These are phyloP conservation scores for Machimus rusticus DNA, from an alignment of 2,888 invertebrate genomes.

Conservation along the genomic window DNA sequence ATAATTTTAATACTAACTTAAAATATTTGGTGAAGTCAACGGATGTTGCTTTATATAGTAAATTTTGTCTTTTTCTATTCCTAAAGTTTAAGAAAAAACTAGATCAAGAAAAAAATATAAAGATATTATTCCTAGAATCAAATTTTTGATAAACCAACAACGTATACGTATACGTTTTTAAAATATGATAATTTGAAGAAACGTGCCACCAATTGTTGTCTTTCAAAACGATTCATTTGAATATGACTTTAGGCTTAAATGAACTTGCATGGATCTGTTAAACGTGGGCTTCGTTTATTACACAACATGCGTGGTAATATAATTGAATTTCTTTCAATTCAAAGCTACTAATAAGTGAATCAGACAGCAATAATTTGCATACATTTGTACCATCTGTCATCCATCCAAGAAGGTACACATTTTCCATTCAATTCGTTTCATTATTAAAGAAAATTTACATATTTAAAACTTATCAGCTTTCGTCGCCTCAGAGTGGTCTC, in stretches of 20 bases:
- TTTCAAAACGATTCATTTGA: background rate
- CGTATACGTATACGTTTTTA: background rate
- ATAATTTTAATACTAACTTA: too few species aligned
- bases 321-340: background rate
- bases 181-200: background rate
- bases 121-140: too few species aligned
- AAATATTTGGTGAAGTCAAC: too few species aligned
- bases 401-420: background rate
- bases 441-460: conserved; percentile 2
- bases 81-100: too few species aligned
- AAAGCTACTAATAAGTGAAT: background rate
- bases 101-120: too few species aligned
- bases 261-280: background rate
- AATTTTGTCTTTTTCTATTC: too few species aligned
- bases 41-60: too few species aligned
- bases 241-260: background rate
- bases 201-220: background rate
- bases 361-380: background rate
- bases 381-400: background rate
- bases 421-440: conserved; percentile 7
- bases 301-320: background rate
- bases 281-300: background rate
- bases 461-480: conserved; percentile 11
- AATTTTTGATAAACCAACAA: too few species aligned
- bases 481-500: background rate